Base-by-base conservation (phyloP, 2,888 invertebrate species). In the Pilophorus perplexus region DNA sequence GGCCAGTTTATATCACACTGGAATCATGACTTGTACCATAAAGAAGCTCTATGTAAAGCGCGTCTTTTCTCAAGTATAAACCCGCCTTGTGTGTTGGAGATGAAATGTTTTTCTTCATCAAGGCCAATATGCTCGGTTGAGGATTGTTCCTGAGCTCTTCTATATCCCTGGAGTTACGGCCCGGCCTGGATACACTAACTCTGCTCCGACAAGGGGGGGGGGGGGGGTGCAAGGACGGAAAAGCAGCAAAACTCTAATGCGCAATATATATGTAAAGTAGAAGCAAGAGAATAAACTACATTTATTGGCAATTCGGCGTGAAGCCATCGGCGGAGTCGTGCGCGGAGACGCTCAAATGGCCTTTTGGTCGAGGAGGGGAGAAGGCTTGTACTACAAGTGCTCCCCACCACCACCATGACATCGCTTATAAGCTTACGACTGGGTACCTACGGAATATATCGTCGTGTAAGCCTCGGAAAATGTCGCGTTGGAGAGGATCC, bases 251-350 rank as follows among this genome's bases (percentile, higher is more conserved):
- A 55, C 37, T 38, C 55, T 55, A 55, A 55, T 55, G 55, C 38
- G 55, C 55, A 55, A 55, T 55, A 55, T 55, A 55, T 55, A 55
- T 55, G 55, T 55, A 55, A 55, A 55, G 55, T 38, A 38, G 55
- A 16, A 55, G 55, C 38, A 38, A 22, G 55, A 38, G 55, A 55
- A 55, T 55, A 55, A 55, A 55, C 55, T 55, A 55, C 55, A 55
- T 55, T 55, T 55, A 55, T 55, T 55, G 55, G 55, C 55, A 55
- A 55, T 55, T 55, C 55, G 55, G 38, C 37, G 55, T 33, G 38
- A 55, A 52, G 38, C 20, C 55, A 55, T 55, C 55, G 55, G 52
- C 52, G 52, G n/a, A 33, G 33, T 33, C 33, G 33, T 33, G 33
- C 27, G 8, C 2, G 2, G 22, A 22, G 22, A n/a, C n/a, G n/a